A percentile compares a stretch with the other conserved stretches of the same genome.
Conservation (phyloP, 2,888 invertebrate species). For the Mesoligia furuncula region DNA sequence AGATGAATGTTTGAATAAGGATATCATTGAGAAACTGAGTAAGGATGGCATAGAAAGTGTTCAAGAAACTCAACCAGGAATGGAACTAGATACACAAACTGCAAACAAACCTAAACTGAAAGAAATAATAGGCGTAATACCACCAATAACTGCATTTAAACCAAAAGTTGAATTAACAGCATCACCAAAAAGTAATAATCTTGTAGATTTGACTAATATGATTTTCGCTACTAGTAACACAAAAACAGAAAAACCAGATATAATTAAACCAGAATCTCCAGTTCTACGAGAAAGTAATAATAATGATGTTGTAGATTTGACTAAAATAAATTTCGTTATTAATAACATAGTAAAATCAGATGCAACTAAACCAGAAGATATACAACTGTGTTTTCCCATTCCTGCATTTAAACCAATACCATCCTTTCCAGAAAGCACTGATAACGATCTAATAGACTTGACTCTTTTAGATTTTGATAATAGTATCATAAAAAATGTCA, state of each 20-base stretch:
- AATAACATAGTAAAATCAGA: constrained; percentile 13
- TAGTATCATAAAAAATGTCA: constrained; percentile 24
- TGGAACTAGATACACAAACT: constrained; percentile 16
- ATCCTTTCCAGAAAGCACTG: constrained; percentile 9
- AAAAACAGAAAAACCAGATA: constrained; percentile 3
- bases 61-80: constrained; percentile 21
- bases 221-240: constrained; percentile 4
- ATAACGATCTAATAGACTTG: constrained; percentile 48
- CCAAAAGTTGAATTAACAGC: background rate
- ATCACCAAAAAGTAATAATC: background rate
- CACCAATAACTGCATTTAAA: constrained; percentile 17
- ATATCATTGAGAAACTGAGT: constrained; percentile 76
- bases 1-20: constrained; percentile 87
- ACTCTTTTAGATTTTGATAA: constrained; percentile 30
- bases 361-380: constrained; percentile 9
- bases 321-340: constrained; percentile 7
- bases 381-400: background rate
- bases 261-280: background rate
- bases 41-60: constrained; percentile 47
- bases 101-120: constrained; percentile 2
- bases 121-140: constrained; percentile 17
- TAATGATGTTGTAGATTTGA: constrained; percentile 27
- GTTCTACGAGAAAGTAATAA: background rate
- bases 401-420: constrained; percentile 36
- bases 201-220: constrained; percentile 17